Evolutionary conservation across 2,888 invertebrate genomes (phyloP), one percentile per base, ranked within the genome.

Genomic region (Macroteleia sp.): DNA sequence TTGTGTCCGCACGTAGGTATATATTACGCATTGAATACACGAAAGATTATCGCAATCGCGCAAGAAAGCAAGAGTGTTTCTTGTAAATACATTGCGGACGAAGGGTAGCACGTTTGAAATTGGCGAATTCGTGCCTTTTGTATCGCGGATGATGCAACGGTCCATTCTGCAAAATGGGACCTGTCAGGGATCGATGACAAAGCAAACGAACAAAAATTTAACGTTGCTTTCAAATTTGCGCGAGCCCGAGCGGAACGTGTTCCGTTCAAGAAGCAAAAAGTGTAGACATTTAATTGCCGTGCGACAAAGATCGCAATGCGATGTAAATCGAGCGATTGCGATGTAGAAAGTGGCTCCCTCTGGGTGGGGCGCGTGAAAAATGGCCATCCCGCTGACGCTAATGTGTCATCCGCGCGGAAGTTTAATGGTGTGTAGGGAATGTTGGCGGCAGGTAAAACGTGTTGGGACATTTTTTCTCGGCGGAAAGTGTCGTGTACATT

Each of bases 1-100:
- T 78, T 59, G 50, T 32, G 69, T 69, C 62, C 59, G 57, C 48
- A 74, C 74, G 78, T 77, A 77, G 77, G 77, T 73, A 77, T 70
- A 69, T 48, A 78, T 74, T 74, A 78, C 73, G 69, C 77, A 78
- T 78, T 62, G 69, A 76, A 70, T 70, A 28, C 54, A 39, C 57
- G 46, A 41, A 62, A 62, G 62, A 62, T 73, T 73, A 77, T 73
- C 77, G 73, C 77, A 73, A 77, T 71, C 71, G 61, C 48, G 46
- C 48, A 50, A 48, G 61, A 56, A 69, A 62, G 62, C 36, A 54
- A 30, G 34, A 41, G 56, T 41, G 39, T 59, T 52, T 42, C 44
- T 61, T 54, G 46, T 46, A 41, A 54, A 61, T 71, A 34, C 19
- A 48, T 32, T 32, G 6, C 32, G 3, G 25, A 6, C 25, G n/a